phyloP scores from a whole-genome alignment of 2,113 vertebrate species.

The Diphyllodes magnificus region DNA sequence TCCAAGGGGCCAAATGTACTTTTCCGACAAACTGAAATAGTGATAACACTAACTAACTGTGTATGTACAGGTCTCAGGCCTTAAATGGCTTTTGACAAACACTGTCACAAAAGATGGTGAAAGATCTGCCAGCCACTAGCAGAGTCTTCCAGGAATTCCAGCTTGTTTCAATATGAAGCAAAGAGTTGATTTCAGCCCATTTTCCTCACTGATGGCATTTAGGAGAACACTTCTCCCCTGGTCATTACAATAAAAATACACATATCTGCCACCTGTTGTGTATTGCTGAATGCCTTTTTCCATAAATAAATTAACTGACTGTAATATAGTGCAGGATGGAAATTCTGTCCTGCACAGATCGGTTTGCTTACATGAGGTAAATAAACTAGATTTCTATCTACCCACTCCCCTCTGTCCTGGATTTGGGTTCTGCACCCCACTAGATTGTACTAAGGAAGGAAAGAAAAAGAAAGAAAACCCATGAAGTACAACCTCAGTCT shows the following conservation, averaged over 20 bases:
- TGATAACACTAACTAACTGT: not conserved
- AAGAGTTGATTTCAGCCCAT: not conserved
- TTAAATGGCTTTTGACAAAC: not conserved
- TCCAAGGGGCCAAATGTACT: not conserved
- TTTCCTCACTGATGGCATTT: not conserved
- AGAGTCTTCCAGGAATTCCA: not conserved
- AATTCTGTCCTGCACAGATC: not conserved
- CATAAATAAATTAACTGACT: not conserved
- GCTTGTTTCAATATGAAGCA: not conserved
- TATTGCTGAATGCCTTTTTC: not conserved
- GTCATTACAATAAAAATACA: not conserved
- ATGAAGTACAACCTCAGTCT: not conserved
- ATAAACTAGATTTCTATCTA: not conserved
- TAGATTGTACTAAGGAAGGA: not conserved
- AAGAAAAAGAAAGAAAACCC: not conserved
- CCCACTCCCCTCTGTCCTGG: not conserved
- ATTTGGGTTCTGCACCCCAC: not conserved
- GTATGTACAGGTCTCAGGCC: not conserved
- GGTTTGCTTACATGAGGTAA: not conserved
- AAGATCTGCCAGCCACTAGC: not conserved
- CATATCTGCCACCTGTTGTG: not conserved
- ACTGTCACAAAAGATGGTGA: not conserved
- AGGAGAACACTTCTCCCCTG: not conserved
- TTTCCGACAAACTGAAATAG: not conserved
- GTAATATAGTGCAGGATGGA: not conserved